Percentiles rank a stretch among this genome's conserved stretches.
Conservation (phyloP, 2,113 vertebrate genomes). For the Candoia aspera region DNA sequence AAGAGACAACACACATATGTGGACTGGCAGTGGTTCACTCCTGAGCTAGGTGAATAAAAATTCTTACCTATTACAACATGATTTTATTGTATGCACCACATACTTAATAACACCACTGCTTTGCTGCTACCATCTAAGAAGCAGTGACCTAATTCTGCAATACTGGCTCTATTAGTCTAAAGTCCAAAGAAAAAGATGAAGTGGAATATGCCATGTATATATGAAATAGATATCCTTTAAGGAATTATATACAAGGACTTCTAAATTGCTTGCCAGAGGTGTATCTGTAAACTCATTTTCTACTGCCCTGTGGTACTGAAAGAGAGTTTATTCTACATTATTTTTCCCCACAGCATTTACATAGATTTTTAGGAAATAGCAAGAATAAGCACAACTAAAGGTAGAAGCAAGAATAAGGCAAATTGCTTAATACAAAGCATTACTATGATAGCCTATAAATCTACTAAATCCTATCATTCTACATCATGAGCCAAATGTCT, state of each 20-base stretch:
- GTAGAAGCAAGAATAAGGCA: not conserved
- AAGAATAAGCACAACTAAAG: not conserved
- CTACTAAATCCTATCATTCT: not conserved
- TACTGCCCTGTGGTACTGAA: not conserved
- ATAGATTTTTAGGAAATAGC: not conserved
- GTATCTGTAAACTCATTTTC: not conserved
- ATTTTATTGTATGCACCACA: not conserved
- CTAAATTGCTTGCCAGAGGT: not conserved
- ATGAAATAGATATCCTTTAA: not conserved
- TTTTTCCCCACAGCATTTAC: not conserved
- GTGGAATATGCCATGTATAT: not conserved
- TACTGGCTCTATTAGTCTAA: not conserved
- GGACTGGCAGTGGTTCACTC: not conserved
- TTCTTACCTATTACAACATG: not conserved
- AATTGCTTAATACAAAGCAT: not conserved
- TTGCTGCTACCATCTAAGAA: not conserved
- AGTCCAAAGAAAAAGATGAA: not conserved
- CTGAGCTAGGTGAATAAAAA: not conserved
- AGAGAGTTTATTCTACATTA: not conserved
- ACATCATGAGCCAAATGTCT: not conserved
- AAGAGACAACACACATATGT: not conserved
- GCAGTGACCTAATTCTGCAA: not conserved
- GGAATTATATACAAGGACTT: not conserved
- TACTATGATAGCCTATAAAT: not conserved
- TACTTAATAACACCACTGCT: not conserved